Base-by-base conservation (phyloP, 2,797 vertebrate species). In the Pipistrellus pipistrellus region DNA sequence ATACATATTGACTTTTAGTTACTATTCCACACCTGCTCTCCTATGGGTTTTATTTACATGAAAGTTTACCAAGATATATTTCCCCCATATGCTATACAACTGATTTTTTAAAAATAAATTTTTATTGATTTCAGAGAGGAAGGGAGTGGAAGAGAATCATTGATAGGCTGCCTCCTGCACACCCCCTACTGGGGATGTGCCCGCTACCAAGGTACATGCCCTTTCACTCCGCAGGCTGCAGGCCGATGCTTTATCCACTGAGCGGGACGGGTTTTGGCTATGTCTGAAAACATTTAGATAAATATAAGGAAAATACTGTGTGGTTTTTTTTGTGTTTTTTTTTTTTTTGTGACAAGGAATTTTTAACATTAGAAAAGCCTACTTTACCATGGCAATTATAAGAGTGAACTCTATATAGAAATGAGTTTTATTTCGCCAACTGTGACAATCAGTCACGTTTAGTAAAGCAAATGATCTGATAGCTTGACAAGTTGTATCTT, bases 281-380 rank as follows among this genome's bases (percentile, higher is more conserved):
- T 44, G 32, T 80, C 38, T 85, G 68, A 75, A 85, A 82, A 53
- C 85, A 82, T 82, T 86, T 75, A 80, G 81, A 53, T 82, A 41
- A 69, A 69, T 76, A 64, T 81, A 71, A 85, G 30, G 20, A 81
- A 85, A 81, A 85, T 77, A 32, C 20, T 18, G 5, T 44, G 44
- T 3, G 41, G n/a, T 13, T n/a, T n/a, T n/a, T n/a, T n/a, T n/a
- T n/a, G n/a, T n/a, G n/a, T 41, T 72, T 82, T 73, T 35, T 35
- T 35, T 35, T 35, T 35, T 35, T 35, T 38, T 78, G 53, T 76
- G n/a, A 62, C 32, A 81, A 81, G 25, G 20, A 85, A n/a, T 20
- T 59, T 92, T 85, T 82, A 69, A 90, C 11, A 32, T 81, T 85
- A 71, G 87, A 75, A 86, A 81, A 76, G 30, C 57, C 30, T 90